Percentiles rank a stretch among this genome's conserved stretches.
These are phyloP conservation scores for Cyrtonyx montezumae DNA, from an alignment of 2,113 vertebrate species.

Conservation along the genomic window DNA sequence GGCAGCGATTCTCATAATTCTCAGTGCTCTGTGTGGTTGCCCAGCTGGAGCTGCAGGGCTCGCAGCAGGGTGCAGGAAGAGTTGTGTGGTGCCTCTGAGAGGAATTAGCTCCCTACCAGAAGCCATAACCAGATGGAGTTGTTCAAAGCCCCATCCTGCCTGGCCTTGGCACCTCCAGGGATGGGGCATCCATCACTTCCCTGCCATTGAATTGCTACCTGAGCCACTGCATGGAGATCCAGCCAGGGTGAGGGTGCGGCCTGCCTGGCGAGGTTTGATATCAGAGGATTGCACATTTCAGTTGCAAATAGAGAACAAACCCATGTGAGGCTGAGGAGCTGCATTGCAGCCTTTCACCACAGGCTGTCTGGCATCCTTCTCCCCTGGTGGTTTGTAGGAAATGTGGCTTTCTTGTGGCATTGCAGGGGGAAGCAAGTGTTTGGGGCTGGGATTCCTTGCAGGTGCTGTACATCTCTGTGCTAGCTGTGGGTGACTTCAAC, in stretches of 20 bases:
- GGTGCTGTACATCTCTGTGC: too few relatives aligned
- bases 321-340: not conserved
- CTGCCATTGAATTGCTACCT: not conserved
- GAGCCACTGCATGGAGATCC: not conserved
- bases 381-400: not conserved
- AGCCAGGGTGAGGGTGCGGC: not conserved
- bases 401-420: fast-evolving
- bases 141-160: too few relatives aligned
- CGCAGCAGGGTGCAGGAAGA: not conserved
- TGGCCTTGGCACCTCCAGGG: too few relatives aligned
- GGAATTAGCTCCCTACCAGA: not conserved
- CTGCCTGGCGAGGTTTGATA: not conserved
- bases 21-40: not conserved
- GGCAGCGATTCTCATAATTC: not conserved
- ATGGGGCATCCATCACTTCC: too few relatives aligned
- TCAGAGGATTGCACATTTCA: not conserved
- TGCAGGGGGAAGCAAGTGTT: not conserved
- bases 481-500: not conserved
- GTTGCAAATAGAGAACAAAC: not conserved
- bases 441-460: not conserved
- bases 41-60: not conserved
- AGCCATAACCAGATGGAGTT: not conserved
- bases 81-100: fast-evolving
- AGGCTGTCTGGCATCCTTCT: not conserved
- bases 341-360: fast-evolving